Percentiles rank a stretch among this genome's conserved stretches.
Conservation (phyloP, 2,113 vertebrate species). For the Cyphomyrus plagiostoma region DNA sequence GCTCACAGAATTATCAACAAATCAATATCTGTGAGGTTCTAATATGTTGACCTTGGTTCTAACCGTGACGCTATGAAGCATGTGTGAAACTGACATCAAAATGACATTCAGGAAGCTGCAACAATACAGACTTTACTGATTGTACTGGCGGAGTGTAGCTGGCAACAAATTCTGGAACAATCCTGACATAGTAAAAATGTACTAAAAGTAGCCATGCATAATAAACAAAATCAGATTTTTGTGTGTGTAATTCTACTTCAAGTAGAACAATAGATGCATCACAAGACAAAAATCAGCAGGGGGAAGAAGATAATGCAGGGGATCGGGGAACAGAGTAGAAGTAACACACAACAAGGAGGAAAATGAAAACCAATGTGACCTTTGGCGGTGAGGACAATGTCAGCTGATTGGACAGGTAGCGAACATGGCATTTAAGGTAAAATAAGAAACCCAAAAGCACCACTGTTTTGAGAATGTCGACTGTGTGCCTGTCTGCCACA, state of each 20-base stretch:
- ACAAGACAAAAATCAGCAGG: not conserved
- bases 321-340: not conserved
- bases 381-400: not conserved
- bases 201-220: not conserved
- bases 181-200: not conserved
- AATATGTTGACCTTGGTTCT: not conserved
- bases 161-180: not conserved
- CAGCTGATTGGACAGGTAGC: not conserved
- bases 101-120: not conserved
- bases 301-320: not conserved
- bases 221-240: not conserved
- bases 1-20: not conserved
- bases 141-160: not conserved
- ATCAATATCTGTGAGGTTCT: not conserved
- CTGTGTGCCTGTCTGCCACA: not conserved
- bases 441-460: not conserved
- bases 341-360: not conserved
- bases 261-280: not conserved
- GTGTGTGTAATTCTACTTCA: not conserved
- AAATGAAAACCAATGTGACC: not conserved
- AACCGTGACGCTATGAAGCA: not conserved
- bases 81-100: not conserved
- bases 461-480: not conserved
- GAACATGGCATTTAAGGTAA: not conserved
- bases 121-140: not conserved